Conservation (phyloP, 2,113 vertebrate genomes). For the Zosterops lateralis region DNA sequence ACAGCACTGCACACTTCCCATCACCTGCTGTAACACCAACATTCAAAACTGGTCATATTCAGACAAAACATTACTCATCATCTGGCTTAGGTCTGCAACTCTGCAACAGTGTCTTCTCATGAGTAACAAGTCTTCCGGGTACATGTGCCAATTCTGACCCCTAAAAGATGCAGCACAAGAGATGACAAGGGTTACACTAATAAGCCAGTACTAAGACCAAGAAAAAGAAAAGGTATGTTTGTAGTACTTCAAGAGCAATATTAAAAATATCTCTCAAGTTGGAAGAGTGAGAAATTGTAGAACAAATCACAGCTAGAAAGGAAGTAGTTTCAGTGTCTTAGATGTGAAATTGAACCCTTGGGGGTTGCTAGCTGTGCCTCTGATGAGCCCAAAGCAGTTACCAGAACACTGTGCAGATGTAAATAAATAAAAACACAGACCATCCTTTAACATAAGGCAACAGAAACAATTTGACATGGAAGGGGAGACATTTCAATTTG, state of each 20-base stretch:
- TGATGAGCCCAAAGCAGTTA: background rate
- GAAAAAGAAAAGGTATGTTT: background rate
- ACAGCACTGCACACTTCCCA: fast-evolving
- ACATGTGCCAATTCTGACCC: background rate
- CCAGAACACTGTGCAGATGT: background rate
- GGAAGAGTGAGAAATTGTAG: background rate
- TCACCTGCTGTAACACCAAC: background rate
- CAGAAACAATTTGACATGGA: background rate
- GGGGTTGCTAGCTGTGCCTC: background rate
- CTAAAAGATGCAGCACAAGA: background rate
- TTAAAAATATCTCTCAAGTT: background rate
- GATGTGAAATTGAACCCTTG: background rate
- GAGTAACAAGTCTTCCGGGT: background rate
- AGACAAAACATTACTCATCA: background rate
- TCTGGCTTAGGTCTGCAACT: background rate
- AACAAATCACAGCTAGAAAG: background rate
- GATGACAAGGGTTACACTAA: background rate
- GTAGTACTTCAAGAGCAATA: background rate
- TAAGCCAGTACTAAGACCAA: background rate
- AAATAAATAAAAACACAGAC: background rate
- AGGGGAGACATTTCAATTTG: background rate
- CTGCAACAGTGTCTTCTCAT: background rate
- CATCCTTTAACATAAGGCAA: background rate
- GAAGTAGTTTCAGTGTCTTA: background rate
- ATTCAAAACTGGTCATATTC: background rate